Conservation (phyloP, 1,140 invertebrate genomes). For the Drosophila baimaii region DNA sequence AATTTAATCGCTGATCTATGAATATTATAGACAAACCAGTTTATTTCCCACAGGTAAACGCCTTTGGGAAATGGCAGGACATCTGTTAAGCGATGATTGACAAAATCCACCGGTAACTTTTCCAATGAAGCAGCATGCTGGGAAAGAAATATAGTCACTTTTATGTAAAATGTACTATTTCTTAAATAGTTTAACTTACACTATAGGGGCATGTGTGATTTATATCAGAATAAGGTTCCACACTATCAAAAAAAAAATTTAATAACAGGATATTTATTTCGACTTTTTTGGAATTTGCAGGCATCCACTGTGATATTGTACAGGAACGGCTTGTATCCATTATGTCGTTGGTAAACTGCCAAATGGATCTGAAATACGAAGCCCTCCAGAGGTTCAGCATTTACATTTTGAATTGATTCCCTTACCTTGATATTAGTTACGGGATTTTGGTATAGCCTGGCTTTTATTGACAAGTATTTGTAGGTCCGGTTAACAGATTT, state of each 20-base stretch:
- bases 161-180: too few species aligned
- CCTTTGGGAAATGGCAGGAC: conserved; percentile 17
- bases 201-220: conserved; percentile 18
- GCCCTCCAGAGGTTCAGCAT: background rate
- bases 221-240: background rate
- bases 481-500: conserved; percentile 16
- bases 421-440: conserved; percentile 2
- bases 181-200: too few species aligned
- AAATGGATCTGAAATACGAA: background rate
- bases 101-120: background rate
- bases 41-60: background rate
- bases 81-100: background rate
- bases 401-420: background rate
- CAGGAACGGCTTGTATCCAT: conserved; percentile 19
- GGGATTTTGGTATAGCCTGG: background rate
- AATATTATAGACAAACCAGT: conserved; percentile 4
- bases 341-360: background rate
- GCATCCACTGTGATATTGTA: conserved; percentile 12
- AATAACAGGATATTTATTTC: background rate
- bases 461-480: background rate
- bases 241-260: background rate
- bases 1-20: background rate
- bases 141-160: too few species aligned
- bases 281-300: background rate
- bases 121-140: background rate